Base-by-base conservation (phyloP, 1,140 invertebrate species). In the Diachasma alloeum region DNA sequence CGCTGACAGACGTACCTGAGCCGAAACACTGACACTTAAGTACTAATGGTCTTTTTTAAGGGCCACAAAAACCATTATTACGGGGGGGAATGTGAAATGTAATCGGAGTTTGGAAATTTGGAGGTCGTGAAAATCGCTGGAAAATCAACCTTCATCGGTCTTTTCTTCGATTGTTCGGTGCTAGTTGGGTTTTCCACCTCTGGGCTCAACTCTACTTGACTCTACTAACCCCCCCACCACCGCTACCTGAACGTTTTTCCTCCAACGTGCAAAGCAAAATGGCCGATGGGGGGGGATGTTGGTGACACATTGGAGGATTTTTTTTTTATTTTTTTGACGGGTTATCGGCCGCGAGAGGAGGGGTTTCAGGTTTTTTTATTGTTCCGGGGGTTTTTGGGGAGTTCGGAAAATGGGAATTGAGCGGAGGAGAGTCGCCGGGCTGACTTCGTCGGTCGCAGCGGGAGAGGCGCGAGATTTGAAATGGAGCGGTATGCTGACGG, bases 201-300 rank as follows among this genome's bases (percentile, higher is more conserved):
- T 26, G 31, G 31, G 31, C 59, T 63, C 15, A 19, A 17, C 15
- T 15, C 9, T 42, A 42, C 39, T 42, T 42, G 39, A 31, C 11
- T 63, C 24, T 24, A 63, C 59, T 31, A 26, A 26, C 59, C 22
- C 59, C 59, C 59, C 59, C 59, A 24, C 59, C 24, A 63, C 10
- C 24, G 11, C 22, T 26, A 42, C 39, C 10, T 42, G 39, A 26
- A 63, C 15, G 13, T 53, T 56, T 56, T 56, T 56, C 48, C 4
- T 63, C 59, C 59, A 63, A 63, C 59, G 59, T 63, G 59, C 59
- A 26, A 26, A 15, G 24, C 59, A 63, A 63, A 63, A 63, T 63
- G 59, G 59, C 59, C 2, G 59, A 26, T 63, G 24, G 59, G 10
- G 59, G 24, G 59, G 26, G 19, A 8, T 63, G n/a, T 53, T 9